Evolutionary conservation across 2,113 vertebrate species (phyloP).

Genomic region (Sylvia atricapilla): DNA sequence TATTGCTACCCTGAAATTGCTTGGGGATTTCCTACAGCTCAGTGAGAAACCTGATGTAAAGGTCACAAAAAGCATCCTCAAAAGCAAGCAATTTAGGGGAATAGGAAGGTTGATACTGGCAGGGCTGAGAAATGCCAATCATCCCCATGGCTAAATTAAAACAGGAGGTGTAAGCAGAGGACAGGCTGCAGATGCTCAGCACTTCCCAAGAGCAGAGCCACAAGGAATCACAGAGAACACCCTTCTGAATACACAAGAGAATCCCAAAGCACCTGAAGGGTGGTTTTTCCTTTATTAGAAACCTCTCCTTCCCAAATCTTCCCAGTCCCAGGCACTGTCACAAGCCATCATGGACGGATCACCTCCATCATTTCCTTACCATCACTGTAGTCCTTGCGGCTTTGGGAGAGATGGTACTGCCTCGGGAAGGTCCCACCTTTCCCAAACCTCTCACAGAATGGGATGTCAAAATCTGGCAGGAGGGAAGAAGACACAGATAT

Average conservation of each 20-base stretch:
- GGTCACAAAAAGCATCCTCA: not conserved
- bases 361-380: constrained; percentile 69
- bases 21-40: not conserved
- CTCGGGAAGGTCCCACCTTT: constrained; percentile 91
- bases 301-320: not conserved
- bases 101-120: not conserved
- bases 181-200: not conserved
- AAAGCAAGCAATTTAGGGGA: not conserved
- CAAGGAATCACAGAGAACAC: not conserved
- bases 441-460: constrained; percentile 74
- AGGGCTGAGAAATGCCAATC: not conserved
- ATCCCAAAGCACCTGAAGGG: not conserved
- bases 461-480: constrained; percentile 63
- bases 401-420: constrained; percentile 86
- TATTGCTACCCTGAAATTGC: not conserved
- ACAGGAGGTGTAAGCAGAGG: not conserved
- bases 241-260: not conserved
- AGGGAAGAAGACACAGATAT: not conserved
- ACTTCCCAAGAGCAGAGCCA: not conserved
- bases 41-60: not conserved
- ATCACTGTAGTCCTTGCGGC: constrained; percentile 87
- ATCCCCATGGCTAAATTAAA: not conserved
- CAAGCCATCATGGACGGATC: fast-evolving
- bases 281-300: not conserved
- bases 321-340: not conserved